Percentiles rank a stretch among this genome's conserved stretches.
These are phyloP conservation scores for Semibalanus balanoides DNA, from an alignment of 1,140 invertebrate species.

Conservation along the genomic window DNA sequence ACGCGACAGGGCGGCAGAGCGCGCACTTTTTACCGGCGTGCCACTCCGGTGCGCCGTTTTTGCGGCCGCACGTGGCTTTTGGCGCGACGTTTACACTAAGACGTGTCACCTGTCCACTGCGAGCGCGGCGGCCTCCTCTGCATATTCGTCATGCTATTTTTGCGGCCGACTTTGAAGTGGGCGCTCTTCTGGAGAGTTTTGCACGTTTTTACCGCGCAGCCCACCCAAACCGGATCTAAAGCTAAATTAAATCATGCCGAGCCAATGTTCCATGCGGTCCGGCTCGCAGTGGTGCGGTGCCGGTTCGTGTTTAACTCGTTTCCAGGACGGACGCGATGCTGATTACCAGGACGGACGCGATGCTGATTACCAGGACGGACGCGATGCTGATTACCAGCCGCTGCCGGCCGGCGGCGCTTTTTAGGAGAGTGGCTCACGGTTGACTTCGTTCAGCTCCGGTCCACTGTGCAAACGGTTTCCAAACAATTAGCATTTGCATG, in stretches of 20 bases:
- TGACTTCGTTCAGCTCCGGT: too few species aligned
- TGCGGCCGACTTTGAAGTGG: neutral
- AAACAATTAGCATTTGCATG: too few species aligned
- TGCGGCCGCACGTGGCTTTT: neutral
- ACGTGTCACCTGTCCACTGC: neutral
- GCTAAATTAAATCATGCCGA: neutral
- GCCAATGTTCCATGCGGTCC: neutral
- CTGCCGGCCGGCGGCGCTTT: too few species aligned
- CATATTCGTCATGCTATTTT: neutral
- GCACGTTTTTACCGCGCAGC: neutral
- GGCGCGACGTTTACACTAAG: neutral
- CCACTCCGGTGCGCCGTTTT: neutral
- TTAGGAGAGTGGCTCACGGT: too few species aligned
- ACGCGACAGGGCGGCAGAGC: neutral
- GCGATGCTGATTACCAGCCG: too few species aligned
- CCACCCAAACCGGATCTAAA: neutral
- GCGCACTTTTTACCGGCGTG: neutral
- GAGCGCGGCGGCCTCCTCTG: neutral
- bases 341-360: neutral
- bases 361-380: neutral
- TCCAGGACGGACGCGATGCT: neutral
- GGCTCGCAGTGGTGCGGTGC: too few species aligned
- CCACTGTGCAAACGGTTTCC: too few species aligned
- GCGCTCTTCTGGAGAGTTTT: neutral
- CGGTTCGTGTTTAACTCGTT: neutral